phyloP scores from a whole-genome alignment of 1,140 invertebrate species.

The Aphis gossypii region DNA sequence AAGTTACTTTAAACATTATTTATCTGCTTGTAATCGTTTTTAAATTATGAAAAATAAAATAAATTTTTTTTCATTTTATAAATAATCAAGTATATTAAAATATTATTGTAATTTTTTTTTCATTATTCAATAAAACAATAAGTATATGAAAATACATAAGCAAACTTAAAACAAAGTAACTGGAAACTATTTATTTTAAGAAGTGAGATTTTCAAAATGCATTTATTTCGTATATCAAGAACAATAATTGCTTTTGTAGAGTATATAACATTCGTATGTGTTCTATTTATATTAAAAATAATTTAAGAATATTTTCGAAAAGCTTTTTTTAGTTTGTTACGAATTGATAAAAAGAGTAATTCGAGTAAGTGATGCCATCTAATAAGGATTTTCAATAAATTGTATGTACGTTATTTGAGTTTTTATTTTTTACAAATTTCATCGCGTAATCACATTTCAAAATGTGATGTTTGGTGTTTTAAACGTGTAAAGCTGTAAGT shows the following conservation, averaged over 20 bases:
- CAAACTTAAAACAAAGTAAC: too few relatives aligned
- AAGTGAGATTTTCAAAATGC: too few relatives aligned
- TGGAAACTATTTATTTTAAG: neutral
- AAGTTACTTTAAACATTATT: neutral
- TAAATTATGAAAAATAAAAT: neutral
- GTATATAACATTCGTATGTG: neutral
- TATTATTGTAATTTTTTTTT: too few relatives aligned
- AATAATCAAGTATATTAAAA: too few relatives aligned
- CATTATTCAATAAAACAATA: too few relatives aligned
- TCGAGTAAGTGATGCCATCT: neutral
- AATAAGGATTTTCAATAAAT: neutral
- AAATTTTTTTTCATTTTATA: neutral
- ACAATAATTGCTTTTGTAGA: neutral
- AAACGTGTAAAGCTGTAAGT: neutral
- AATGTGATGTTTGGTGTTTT: slow-evolving; percentile 1
- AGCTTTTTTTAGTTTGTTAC: neutral
- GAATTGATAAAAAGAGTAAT: neutral
- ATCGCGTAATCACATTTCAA: neutral
- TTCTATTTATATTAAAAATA: neutral
- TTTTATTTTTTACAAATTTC: neutral
- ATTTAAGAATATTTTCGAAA: neutral
- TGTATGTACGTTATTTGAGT: neutral
- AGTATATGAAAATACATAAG: too few relatives aligned
- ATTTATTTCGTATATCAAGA: too few relatives aligned
- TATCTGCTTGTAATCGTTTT: neutral